phyloP scores from a whole-genome alignment of 2,797 vertebrate genomes.

The Pseudochirops corinnae region DNA sequence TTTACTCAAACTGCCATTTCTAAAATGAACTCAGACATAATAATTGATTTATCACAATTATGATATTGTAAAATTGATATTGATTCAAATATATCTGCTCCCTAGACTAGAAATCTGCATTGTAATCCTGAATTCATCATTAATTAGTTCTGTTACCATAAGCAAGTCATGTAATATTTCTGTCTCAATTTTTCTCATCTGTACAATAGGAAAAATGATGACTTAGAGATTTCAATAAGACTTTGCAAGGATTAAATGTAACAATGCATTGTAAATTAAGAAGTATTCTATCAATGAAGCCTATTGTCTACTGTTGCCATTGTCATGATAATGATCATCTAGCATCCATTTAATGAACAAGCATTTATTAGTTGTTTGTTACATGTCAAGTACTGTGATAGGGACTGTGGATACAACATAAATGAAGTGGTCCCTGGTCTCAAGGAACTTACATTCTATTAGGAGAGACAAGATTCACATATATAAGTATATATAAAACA shows the following conservation, averaged over 20 bases:
- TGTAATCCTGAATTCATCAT: conserved; percentile 5
- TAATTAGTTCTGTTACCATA: conserved; percentile 10
- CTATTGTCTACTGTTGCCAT: not conserved
- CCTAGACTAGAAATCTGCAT: not conserved
- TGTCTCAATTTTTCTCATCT: conserved; percentile 25
- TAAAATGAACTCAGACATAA: not conserved
- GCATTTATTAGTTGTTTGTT: not conserved
- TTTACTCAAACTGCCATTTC: not conserved
- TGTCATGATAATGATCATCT: not conserved
- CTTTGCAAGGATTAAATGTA: conserved; percentile 44
- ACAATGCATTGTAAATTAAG: not conserved
- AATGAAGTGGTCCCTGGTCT: not conserved
- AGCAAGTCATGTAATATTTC: not conserved
- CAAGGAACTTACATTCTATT: not conserved
- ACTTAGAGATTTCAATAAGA: conserved; percentile 21
- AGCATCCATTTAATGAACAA: not conserved
- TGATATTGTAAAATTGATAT: not conserved
- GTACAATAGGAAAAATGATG: conserved; percentile 34
- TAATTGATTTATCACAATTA: not conserved
- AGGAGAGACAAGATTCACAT: not conserved
- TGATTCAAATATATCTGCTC: not conserved
- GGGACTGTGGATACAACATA: not conserved
- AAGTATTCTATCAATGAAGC: not conserved
- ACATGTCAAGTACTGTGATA: not conserved
- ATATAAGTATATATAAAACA: not conserved